Evolutionary conservation across 2,888 invertebrate species (phyloP).

Genomic region (Cryptophagus acutangulus): DNA sequence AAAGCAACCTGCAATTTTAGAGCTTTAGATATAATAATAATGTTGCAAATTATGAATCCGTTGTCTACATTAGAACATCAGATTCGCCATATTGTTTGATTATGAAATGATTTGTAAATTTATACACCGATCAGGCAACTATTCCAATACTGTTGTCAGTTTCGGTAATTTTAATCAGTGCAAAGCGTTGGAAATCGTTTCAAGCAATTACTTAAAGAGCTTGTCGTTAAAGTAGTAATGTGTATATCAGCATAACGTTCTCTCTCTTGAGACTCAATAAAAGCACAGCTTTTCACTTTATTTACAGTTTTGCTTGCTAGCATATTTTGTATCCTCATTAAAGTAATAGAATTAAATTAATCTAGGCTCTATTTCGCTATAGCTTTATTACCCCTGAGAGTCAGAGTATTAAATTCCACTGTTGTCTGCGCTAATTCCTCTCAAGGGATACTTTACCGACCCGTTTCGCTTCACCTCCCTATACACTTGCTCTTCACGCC

Average conservation of each 20-base stretch:
- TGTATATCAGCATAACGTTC: constrained; percentile 13
- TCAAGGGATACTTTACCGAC: constrained; percentile 42
- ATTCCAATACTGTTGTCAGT: too few relatives aligned
- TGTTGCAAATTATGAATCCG: too few relatives aligned
- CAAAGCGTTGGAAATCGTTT: constrained; percentile 30
- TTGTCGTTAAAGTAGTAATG: constrained; percentile 29
- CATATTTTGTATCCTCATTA: constrained; percentile 54
- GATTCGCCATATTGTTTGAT: too few relatives aligned
- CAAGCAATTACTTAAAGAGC: constrained; percentile 34
- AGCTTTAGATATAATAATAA: too few relatives aligned
- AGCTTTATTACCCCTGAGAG: constrained; percentile 43
- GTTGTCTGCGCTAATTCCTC: constrained; percentile 46
- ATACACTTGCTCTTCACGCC: constrained; percentile 26
- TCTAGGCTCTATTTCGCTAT: constrained; percentile 46
- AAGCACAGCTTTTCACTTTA: constrained; percentile 34
- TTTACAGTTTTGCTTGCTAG: constrained; percentile 23
- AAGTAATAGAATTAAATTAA: constrained; percentile 56
- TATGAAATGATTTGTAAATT: too few relatives aligned
- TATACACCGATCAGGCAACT: too few relatives aligned
- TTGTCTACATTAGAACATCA: too few relatives aligned
- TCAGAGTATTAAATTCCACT: constrained; percentile 43
- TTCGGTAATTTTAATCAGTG: constrained; percentile 35
- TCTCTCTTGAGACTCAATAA: constrained; percentile 24
- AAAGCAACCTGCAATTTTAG: too few relatives aligned
- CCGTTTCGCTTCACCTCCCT: constrained; percentile 30